Evolutionary conservation across 2,888 invertebrate genomes (phyloP).

Genomic region (Drosophila robusta): DNA sequence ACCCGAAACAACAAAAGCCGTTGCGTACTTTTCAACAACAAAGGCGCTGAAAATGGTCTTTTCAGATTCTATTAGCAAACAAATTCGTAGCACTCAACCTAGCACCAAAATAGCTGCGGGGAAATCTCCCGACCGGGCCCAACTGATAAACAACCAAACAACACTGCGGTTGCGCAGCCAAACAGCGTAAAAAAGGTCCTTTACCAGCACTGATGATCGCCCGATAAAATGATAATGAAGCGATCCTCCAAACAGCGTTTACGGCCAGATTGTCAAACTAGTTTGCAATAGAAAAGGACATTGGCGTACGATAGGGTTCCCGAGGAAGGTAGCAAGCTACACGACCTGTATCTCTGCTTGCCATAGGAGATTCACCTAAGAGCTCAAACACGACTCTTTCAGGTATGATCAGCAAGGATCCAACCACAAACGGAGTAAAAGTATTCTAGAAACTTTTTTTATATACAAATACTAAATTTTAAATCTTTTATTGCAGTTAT

Average conservation of each 20-base stretch:
- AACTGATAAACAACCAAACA: conserved; percentile 25
- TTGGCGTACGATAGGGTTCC: neutral
- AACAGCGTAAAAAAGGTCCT: conserved; percentile 8
- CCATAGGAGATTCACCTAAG: too few species aligned
- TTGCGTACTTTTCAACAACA: conserved; percentile 44
- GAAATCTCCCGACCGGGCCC: neutral
- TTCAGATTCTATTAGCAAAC: conserved; percentile 79
- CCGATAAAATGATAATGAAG: conserved; percentile 40
- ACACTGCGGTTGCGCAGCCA: conserved; percentile 49
- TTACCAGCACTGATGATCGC: conserved; percentile 50
- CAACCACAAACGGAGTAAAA: too few species aligned
- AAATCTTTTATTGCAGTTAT: too few species aligned
- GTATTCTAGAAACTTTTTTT: too few species aligned
- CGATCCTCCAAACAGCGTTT: conserved; percentile 44
- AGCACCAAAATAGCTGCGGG: conserved; percentile 33
- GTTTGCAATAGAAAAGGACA: conserved; percentile 13
- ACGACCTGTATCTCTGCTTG: neutral
- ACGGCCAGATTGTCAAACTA: conserved; percentile 27
- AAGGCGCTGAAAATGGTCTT: conserved; percentile 68
- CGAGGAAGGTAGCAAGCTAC: neutral
- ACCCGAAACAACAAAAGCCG: conserved; percentile 44
- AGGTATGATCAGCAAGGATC: too few species aligned
- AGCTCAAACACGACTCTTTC: too few species aligned
- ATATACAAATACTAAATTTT: too few species aligned
- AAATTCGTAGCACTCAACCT: conserved; percentile 56